These are phyloP conservation scores for Mesaphorura yosii DNA, from an alignment of 1,140 invertebrate species.

Conservation along the genomic window DNA sequence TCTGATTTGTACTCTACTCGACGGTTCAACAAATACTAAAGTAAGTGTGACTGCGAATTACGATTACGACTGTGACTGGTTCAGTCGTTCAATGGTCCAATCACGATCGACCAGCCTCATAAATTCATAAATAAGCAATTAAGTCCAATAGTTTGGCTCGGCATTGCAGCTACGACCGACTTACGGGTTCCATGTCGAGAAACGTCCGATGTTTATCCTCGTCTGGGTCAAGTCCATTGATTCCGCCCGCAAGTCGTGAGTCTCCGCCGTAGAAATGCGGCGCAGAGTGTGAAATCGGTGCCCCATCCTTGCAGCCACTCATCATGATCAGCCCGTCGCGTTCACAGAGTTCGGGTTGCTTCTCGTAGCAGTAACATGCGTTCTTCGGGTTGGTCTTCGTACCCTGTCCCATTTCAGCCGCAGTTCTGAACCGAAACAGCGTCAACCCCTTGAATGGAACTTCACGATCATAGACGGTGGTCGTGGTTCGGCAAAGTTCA, in stretches of 20 bases:
- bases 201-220: constrained; percentile 54
- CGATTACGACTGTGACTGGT: no score
- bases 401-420: constrained; percentile 48
- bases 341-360: constrained; percentile 2
- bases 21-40: no score
- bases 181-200: constrained; percentile 56
- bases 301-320: constrained; percentile 35
- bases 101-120: no score
- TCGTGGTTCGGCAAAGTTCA: constrained; percentile 41
- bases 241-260: constrained; percentile 46
- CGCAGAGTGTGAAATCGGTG: constrained; percentile 57
- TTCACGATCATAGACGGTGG: constrained; percentile 47
- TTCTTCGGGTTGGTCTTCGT: constrained; percentile 49
- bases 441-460: constrained; percentile 52
- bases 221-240: constrained; percentile 59
- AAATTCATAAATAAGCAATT: background rate
- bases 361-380: constrained; percentile 55
- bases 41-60: no score
- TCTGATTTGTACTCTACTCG: no score
- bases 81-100: no score
- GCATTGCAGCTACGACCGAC: constrained; percentile 30
- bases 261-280: constrained; percentile 74
- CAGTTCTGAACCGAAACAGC: constrained; percentile 51
- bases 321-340: constrained; percentile 10
- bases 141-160: background rate